Evolutionary conservation across 30 jellyfish, hydroid and myxozoan genomes (phyloP).

Genomic region (Pelagia noctiluca): DNA sequence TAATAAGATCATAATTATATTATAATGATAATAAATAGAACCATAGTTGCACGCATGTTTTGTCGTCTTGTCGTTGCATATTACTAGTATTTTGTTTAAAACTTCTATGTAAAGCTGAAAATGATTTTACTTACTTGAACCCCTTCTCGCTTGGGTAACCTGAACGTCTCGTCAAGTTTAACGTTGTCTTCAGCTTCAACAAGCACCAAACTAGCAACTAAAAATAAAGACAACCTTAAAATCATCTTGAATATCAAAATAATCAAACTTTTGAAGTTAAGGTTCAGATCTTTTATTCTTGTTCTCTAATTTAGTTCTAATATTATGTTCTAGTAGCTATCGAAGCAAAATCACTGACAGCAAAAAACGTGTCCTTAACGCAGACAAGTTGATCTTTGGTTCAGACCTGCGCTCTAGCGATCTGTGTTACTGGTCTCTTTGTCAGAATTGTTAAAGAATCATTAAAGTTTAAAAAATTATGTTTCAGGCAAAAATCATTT

Average conservation of each 20-base stretch:
- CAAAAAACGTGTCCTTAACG: too few relatives aligned
- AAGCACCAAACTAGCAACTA: not conserved
- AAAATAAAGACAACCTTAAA: not conserved
- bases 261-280: too few relatives aligned
- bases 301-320: not conserved
- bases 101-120: not conserved
- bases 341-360: too few relatives aligned
- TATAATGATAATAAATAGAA: too few relatives aligned
- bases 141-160: conserved; percentile 66
- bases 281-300: not conserved
- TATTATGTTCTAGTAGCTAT: too few relatives aligned
- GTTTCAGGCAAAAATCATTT: not conserved
- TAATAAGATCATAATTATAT: not conserved
- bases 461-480: not conserved
- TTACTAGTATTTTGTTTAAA: not conserved
- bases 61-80: too few relatives aligned
- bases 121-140: conserved; percentile 32
- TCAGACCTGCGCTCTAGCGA: not conserved
- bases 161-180: conserved; percentile 8
- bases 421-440: not conserved
- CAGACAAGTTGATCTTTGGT: not conserved
- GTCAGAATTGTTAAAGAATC: too few relatives aligned
- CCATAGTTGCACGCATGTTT: too few relatives aligned
- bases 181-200: not conserved
- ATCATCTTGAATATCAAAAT: not conserved